Evolutionary conservation across 2,888 invertebrate species (phyloP).

Genomic region (Glyphotaelius pellucidus): DNA sequence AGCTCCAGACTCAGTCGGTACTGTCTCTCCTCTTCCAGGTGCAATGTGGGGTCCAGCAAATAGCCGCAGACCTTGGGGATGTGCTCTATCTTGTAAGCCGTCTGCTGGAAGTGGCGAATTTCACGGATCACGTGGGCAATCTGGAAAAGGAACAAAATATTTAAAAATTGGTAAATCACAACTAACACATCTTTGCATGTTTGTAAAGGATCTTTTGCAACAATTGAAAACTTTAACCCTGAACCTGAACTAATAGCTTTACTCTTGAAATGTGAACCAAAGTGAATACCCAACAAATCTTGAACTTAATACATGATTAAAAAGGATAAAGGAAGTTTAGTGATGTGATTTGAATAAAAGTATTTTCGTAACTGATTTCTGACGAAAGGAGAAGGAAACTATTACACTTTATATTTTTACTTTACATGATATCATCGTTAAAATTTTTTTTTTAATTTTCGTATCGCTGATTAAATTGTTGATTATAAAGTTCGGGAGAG

Average conservation of each 20-base stretch:
- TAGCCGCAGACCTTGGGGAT: conserved; percentile 86
- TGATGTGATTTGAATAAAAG: no score
- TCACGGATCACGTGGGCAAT: conserved; percentile 95
- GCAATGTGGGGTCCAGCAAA: conserved; percentile 86
- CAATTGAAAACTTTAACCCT: not conserved
- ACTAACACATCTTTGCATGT: not conserved
- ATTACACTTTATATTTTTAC: no score
- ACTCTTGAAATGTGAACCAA: no score
- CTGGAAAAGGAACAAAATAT: conserved; percentile 76
- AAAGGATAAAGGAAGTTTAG: no score
- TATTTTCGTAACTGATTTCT: no score
- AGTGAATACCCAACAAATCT: no score
- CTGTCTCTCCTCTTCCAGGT: conserved; percentile 88
- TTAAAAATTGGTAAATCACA: not conserved
- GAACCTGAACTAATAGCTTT: not conserved
- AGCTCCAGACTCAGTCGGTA: conserved; percentile 89
- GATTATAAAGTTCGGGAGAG: no score
- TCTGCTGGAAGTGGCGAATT: conserved; percentile 93
- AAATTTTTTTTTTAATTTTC: no score
- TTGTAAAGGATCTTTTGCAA: not conserved
- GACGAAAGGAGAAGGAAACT: no score
- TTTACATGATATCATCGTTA: no score
- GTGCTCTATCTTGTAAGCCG: conserved; percentile 93
- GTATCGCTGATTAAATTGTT: no score
- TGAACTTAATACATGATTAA: no score